phyloP scores from a whole-genome alignment of 2,797 vertebrate species.

The Molossus molossus region DNA sequence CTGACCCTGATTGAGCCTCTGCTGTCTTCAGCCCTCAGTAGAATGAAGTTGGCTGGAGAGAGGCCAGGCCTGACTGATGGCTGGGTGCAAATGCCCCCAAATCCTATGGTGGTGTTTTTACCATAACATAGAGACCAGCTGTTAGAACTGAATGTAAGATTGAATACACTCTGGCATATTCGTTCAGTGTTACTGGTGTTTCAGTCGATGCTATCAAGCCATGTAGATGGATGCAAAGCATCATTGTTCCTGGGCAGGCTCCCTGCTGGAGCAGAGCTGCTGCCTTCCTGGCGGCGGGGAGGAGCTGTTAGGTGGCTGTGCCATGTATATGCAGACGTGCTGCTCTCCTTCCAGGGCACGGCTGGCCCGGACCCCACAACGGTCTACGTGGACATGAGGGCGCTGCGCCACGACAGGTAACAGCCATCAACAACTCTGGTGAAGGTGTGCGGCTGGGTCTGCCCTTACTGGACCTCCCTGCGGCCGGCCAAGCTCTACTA shows the following conservation, averaged over 20 bases:
- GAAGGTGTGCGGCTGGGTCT: neutral
- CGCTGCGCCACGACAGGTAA: conserved; percentile 96
- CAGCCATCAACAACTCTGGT: accelerated
- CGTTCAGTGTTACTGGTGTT: neutral
- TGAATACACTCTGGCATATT: too few relatives aligned
- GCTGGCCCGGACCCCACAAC: conserved; percentile 98
- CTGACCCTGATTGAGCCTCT: too few relatives aligned
- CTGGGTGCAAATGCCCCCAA: neutral
- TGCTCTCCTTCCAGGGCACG: conserved; percentile 92
- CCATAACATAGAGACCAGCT: neutral
- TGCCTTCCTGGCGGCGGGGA: neutral
- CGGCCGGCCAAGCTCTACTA: neutral
- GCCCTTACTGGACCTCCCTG: neutral
- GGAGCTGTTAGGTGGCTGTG: neutral
- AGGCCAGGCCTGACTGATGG: neutral
- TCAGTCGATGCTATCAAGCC: neutral
- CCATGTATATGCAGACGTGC: neutral
- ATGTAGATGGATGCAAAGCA: neutral
- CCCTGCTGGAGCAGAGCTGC: neutral
- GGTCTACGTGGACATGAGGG: conserved; percentile 98
- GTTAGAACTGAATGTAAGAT: neutral
- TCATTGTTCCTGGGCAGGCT: neutral
- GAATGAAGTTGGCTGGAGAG: neutral
- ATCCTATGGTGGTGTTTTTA: neutral
- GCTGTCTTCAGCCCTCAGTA: neutral